Base-by-base conservation (phyloP, 2,797 vertebrate species). In the Rhynchonycteris naso region DNA sequence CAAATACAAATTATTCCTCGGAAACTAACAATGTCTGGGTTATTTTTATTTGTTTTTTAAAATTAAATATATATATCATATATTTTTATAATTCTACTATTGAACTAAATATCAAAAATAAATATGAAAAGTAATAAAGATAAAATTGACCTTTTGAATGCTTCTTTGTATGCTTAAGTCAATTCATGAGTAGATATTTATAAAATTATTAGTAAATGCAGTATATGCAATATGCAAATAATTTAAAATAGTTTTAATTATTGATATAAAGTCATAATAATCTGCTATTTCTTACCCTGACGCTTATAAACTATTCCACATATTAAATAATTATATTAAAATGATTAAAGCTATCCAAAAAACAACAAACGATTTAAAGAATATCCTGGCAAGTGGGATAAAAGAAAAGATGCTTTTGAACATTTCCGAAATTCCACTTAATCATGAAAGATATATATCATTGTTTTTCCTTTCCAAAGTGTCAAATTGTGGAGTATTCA, bases 271-370 rank as follows among this genome's bases (percentile, higher is more conserved):
- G 30, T 56, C 61, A 19, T 35, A 93, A 58, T 56, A 54, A 63
- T 16, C 75, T 58, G 59, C 26, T 30, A 4, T 80, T 97, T 94
- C 26, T 93, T 68, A 2, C 63, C 74, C 28, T 71, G 66, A 90
- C 3, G 92, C n/a, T 15, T 95, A 66, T 87, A n/a, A 43, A 90
- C 10, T 96, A 82, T 24, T 93, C 14, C 75, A 74, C 3, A 30
- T 74, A 83, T 90, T 92, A 81, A 58, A 5, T 43, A 94, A 96
- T 18, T 93, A 91, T 11, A 79, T 4, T 66, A 78, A 93, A 79
- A 84, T 80, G 9, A 90, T 63, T 81, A 85, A 38, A 93, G 14
- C 1, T 50, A 7, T 54, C 38, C 75, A 90, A 96, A 90, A 33
- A 96, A 91, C 87, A 33, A 87, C 16, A 93, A 81, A 30, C 80